Evolutionary conservation across 1,140 invertebrate species (phyloP).

Genomic region (Ladona fulva): DNA sequence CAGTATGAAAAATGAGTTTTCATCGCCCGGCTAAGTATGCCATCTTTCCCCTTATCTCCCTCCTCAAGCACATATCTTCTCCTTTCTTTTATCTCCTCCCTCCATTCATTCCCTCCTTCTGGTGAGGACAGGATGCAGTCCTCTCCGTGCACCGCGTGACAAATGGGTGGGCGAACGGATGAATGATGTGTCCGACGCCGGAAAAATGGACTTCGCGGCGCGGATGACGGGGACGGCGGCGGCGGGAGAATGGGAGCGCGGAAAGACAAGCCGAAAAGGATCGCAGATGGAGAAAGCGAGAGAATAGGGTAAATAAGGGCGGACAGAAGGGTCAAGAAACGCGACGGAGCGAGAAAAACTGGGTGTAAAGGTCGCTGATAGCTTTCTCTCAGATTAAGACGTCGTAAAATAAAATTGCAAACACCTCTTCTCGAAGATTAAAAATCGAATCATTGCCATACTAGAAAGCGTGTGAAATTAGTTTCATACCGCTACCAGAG

Average conservation of each 20-base stretch:
- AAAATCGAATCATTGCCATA: too few relatives aligned
- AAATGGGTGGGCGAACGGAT: conserved; percentile 2
- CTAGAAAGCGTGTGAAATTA: too few relatives aligned
- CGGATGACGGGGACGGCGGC: too few relatives aligned
- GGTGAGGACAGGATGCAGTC: neutral
- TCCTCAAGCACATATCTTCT: neutral
- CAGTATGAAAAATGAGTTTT: neutral
- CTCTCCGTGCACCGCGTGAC: neutral
- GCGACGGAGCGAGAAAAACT: too few relatives aligned
- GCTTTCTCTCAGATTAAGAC: too few relatives aligned
- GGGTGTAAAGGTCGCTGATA: too few relatives aligned
- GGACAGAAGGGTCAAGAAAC: too few relatives aligned
- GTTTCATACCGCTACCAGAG: too few relatives aligned
- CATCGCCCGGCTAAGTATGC: conserved; percentile 6
- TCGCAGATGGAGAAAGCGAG: neutral
- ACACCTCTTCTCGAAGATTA: too few relatives aligned
- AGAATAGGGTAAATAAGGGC: neutral
- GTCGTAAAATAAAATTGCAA: too few relatives aligned
- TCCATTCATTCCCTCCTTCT: neutral
- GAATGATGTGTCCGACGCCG: neutral
- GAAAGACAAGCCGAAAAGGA: neutral
- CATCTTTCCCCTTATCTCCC: neutral
- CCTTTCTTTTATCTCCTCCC: neutral
- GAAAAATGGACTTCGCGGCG: neutral
- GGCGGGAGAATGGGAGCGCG: too few relatives aligned